Evolutionary conservation across 2,888 invertebrate genomes (phyloP).

Genomic region (Teinopalpus imperialis): DNA sequence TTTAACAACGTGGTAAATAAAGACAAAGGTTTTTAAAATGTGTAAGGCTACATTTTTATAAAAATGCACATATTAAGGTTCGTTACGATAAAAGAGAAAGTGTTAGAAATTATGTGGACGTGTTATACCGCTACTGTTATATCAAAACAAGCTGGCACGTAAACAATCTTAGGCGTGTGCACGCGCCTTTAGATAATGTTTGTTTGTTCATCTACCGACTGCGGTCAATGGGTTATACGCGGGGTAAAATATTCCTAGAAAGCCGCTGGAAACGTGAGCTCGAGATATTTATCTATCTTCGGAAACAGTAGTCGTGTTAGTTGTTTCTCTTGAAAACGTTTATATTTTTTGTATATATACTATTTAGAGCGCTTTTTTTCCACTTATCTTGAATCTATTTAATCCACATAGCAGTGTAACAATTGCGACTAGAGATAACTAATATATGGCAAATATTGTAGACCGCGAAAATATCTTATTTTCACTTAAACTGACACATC

Average conservation of each 20-base stretch:
- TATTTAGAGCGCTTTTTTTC: too few relatives aligned
- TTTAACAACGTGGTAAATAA: too few relatives aligned
- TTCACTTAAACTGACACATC: too few relatives aligned
- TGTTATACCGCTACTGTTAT: constrained; percentile 47
- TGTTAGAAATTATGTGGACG: constrained; percentile 18
- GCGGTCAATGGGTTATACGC: constrained; percentile 32
- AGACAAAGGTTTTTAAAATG: too few relatives aligned
- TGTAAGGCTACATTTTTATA: too few relatives aligned
- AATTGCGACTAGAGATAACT: too few relatives aligned
- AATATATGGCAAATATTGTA: too few relatives aligned
- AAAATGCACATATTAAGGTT: too few relatives aligned
- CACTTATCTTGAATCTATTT: too few relatives aligned
- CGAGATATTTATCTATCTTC: constrained; percentile 31
- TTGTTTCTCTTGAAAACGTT: constrained; percentile 4
- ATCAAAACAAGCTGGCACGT: constrained; percentile 68
- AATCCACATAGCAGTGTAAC: too few relatives aligned
- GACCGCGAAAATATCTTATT: too few relatives aligned
- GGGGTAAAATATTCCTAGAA: constrained; percentile 31
- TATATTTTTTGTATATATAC: neutral
- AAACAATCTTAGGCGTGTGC: constrained; percentile 53
- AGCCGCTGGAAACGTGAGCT: constrained; percentile 25
- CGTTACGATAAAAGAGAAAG: constrained; percentile 15
- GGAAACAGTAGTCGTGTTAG: constrained; percentile 13
- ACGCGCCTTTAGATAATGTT: constrained; percentile 53
- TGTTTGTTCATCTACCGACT: constrained; percentile 51